Evolutionary conservation across 2,797 vertebrate species (phyloP), one percentile per base, ranked within the genome.

Genomic region (Picus viridis): DNA sequence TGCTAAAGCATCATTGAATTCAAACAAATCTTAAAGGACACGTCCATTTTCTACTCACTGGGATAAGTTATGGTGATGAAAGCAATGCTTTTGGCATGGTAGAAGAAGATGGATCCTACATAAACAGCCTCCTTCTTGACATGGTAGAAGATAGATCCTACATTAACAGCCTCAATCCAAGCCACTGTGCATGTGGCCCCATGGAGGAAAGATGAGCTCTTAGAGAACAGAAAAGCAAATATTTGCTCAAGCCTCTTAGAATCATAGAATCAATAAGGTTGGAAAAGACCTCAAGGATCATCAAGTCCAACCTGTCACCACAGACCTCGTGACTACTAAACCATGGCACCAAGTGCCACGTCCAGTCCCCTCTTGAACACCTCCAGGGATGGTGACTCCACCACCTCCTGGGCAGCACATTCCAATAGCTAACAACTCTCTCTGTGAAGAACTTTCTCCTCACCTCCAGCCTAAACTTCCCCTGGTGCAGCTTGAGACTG

Each of bases 151-250:
- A 82, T 65, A 24, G 19, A 30, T 36, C 13, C 75, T 24, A 9
- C 20, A 2, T 43, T 34, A 51, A 30, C 32, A 63, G 23, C 19
- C 17, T 54, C 62, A 64, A 54, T 74, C 18, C 39, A 57, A 84
- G 51, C 34, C 43, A 18, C n/a, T 2, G 0, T 53, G 30, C 3
- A 0, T 9, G 10, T 76, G 39, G 22, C 24, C 3, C 1, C 8
- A 1, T 3, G 17, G 7, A 43, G 10, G 29, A 56, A 49, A 62
- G 27, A 45, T 11, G 61, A 64, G 13, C 27, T 58, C 22, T 45
- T 14, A 13, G 51, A 36, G 26, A 90, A 34, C 47, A 81, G 78
- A 72, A 88, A 43, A 32, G 5, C 61, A 15, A 26, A 69, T 47
- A 10, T 89, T 76, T 73, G 43, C 64, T 72, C 58, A 71, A 16